Percentiles rank a stretch among this genome's conserved stretches.
Conservation (phyloP, 2,888 invertebrate species). For the Ceratothoa steindachneri region DNA sequence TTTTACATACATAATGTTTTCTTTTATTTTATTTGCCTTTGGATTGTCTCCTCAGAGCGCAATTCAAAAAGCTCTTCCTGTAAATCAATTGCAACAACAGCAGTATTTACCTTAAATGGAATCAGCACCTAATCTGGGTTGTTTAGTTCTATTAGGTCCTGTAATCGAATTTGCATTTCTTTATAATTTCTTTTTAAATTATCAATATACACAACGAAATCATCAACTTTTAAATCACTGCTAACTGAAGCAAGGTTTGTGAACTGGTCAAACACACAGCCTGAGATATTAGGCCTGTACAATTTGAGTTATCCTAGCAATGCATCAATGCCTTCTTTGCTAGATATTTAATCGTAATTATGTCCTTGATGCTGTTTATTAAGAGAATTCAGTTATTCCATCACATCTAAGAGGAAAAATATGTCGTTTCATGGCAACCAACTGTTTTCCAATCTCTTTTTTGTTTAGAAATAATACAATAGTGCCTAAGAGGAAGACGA, state of each 20-base stretch:
- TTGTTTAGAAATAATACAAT: slow-evolving; percentile 1
- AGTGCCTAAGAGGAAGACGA: background rate
- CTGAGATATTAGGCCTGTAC: background rate
- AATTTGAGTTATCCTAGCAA: background rate
- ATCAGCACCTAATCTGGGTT: background rate
- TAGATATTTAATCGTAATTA: too few species aligned
- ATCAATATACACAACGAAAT: too few species aligned
- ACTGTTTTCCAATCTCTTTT: background rate
- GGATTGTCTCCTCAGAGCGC: background rate
- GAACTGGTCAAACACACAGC: background rate
- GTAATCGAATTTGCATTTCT: background rate
- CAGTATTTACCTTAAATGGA: background rate
- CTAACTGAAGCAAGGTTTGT: background rate
- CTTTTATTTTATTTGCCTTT: background rate
- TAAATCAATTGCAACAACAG: background rate
- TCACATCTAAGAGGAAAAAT: background rate
- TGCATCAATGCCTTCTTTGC: background rate
- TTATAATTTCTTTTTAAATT: background rate
- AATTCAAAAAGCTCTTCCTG: background rate
- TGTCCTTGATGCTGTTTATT: background rate
- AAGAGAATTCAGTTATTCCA: background rate
- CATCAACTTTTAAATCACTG: too few species aligned
- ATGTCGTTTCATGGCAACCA: slow-evolving; percentile 4
- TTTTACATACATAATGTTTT: too few species aligned
- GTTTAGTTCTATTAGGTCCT: background rate